A percentile compares a stretch with the other conserved stretches of the same genome.
Evolutionary conservation across 2,113 vertebrate genomes (phyloP).

Genomic region (Crypturellus undulatus): DNA sequence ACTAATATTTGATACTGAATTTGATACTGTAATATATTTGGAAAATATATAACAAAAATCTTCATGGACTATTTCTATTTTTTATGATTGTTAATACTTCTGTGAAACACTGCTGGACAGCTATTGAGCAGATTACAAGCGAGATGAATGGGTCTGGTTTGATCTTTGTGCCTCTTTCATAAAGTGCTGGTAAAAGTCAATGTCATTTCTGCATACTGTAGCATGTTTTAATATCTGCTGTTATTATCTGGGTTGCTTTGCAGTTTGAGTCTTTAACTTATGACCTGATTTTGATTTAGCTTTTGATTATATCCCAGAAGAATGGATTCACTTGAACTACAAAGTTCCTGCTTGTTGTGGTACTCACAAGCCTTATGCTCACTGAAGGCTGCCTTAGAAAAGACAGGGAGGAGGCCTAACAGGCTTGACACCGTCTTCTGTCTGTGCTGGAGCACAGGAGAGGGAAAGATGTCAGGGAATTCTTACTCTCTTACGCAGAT

Average conservation of each 20-base stretch:
- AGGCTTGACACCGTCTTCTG: slow-evolving; percentile 19
- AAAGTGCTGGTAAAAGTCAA: slow-evolving; percentile 1
- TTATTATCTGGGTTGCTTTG: slow-evolving; percentile 23
- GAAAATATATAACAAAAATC: slow-evolving; percentile 11
- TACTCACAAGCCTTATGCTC: slow-evolving; percentile 19
- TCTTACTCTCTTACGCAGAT: background rate
- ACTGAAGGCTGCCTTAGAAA: slow-evolving; percentile 7
- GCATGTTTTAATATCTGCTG: background rate
- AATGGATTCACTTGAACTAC: slow-evolving; percentile 16
- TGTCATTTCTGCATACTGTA: background rate
- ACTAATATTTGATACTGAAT: background rate
- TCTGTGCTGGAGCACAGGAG: background rate
- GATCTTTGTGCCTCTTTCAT: background rate
- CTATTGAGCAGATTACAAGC: slow-evolving; percentile 5
- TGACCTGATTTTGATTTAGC: background rate
- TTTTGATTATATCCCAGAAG: slow-evolving; percentile 3
- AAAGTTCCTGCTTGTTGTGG: slow-evolving; percentile 23
- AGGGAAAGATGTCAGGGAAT: slow-evolving; percentile 20
- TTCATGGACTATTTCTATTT: background rate
- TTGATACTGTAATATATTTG: no score
- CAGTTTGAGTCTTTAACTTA: slow-evolving; percentile 33
- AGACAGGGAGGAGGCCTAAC: slow-evolving; percentile 4
- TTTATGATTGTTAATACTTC: background rate
- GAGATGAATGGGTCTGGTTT: background rate
- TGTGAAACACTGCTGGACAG: background rate